Percentiles rank a stretch among this genome's conserved stretches.
Conservation (phyloP, 2,888 invertebrate genomes). For the Metalampra italica region DNA sequence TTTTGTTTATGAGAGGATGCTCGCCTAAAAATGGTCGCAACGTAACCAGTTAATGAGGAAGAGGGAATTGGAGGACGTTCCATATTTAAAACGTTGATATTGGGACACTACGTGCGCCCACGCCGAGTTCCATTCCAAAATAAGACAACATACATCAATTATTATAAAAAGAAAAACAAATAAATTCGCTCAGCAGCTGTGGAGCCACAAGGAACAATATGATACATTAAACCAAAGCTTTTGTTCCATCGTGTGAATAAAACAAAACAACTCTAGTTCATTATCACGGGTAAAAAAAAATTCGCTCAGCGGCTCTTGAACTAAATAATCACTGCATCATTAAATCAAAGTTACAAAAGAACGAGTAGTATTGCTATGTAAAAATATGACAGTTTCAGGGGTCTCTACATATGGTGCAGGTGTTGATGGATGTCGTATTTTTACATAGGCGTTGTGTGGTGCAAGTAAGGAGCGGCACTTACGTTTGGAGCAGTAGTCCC, state of each 20-base stretch:
- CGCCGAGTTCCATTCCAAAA: constrained; percentile 3
- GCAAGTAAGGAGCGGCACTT: constrained; percentile 61
- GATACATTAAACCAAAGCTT: not conserved
- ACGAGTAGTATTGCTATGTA: too few relatives aligned
- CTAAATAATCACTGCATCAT: not conserved
- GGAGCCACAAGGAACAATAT: not conserved
- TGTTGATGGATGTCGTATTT: too few relatives aligned
- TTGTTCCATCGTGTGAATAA: not conserved
- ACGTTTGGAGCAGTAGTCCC: constrained; percentile 96
- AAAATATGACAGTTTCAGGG: too few relatives aligned
- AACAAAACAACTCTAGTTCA: not conserved
- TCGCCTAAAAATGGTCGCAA: constrained; percentile 54
- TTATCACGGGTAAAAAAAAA: not conserved
- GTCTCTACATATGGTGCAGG: too few relatives aligned
- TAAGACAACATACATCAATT: not conserved
- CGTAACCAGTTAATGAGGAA: constrained; percentile 68
- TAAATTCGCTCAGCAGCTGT: constrained; percentile 5
- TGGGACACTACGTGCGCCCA: constrained; percentile 18
- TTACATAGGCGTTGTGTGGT: too few relatives aligned
- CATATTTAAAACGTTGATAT: constrained; percentile 42
- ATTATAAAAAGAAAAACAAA: not conserved
- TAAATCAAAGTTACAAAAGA: not conserved
- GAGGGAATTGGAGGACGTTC: constrained; percentile 59
- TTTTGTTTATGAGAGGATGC: constrained; percentile 58
- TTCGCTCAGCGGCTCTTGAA: constrained; percentile 6